phyloP scores from a whole-genome alignment of 2,113 vertebrate species.

The Polypterus senegalus region DNA sequence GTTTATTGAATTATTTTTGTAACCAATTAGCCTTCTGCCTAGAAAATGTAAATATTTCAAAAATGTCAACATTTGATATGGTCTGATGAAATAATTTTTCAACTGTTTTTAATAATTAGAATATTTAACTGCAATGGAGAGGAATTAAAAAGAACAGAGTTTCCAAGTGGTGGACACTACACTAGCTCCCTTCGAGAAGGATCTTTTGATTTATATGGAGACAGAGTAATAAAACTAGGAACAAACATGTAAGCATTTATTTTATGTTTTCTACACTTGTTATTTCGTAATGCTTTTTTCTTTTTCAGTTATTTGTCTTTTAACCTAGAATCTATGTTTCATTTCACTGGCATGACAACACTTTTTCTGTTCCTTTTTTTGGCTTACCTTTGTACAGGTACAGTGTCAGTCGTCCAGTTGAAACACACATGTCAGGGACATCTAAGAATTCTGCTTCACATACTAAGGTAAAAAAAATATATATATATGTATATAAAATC shows the following conservation, averaged over 20 bases:
- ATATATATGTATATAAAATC: no score
- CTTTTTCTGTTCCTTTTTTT: background rate
- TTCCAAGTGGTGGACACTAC: constrained; percentile 70
- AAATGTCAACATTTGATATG: background rate
- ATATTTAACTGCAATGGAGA: constrained; percentile 70
- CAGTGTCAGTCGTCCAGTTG: constrained; percentile 72
- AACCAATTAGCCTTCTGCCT: background rate
- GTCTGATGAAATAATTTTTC: background rate
- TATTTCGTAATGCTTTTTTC: no score
- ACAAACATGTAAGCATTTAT: constrained; percentile 80
- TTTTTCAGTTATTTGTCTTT: no score
- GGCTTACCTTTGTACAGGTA: constrained; percentile 54
- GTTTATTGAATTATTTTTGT: no score
- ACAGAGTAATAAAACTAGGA: constrained; percentile 83
- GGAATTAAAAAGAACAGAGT: constrained; percentile 62
- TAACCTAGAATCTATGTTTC: no score
- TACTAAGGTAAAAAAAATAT: constrained; percentile 63
- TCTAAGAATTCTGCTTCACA: constrained; percentile 61
- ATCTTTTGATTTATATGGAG: constrained; percentile 85
- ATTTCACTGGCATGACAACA: no score
- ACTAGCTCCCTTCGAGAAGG: constrained; percentile 66
- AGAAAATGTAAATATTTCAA: background rate
- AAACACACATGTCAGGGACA: constrained; percentile 73
- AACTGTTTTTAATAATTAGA: constrained; percentile 39
- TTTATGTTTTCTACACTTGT: background rate